These are phyloP conservation scores for Pangasianodon hypophthalmus DNA, from an alignment of 2,113 vertebrate species.

Conservation along the genomic window DNA sequence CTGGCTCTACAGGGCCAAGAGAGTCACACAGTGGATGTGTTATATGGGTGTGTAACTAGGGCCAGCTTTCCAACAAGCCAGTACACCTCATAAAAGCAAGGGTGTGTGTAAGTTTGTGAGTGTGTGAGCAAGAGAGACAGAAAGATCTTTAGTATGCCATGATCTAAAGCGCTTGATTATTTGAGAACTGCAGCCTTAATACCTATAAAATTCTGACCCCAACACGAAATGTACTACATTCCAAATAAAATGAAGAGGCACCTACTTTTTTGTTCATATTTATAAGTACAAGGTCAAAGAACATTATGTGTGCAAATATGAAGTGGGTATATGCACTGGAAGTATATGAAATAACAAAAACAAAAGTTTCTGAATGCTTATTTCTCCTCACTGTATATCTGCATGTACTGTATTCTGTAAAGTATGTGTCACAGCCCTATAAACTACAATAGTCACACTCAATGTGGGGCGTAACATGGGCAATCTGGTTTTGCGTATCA, in stretches of 20 bases:
- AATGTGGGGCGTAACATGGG: neutral
- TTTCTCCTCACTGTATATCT: neutral
- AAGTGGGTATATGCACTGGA: neutral
- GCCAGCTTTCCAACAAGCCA: neutral
- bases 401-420: neutral
- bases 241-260: neutral
- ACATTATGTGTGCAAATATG: neutral
- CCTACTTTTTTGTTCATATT: neutral
- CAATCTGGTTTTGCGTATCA: neutral
- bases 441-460: neutral
- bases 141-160: neutral
- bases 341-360: neutral
- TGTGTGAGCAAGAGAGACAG: neutral
- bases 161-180: neutral
- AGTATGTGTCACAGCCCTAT: neutral
- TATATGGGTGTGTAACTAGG: neutral
- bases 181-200: neutral
- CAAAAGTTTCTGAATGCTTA: neutral
- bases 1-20: neutral
- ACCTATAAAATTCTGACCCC: neutral
- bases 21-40: neutral
- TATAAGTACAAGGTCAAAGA: neutral
- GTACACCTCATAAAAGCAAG: slow-evolving; percentile 4
- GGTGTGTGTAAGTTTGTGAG: neutral
- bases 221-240: neutral